Conservation (phyloP, 2,113 vertebrate species). For the Octodon degus region DNA sequence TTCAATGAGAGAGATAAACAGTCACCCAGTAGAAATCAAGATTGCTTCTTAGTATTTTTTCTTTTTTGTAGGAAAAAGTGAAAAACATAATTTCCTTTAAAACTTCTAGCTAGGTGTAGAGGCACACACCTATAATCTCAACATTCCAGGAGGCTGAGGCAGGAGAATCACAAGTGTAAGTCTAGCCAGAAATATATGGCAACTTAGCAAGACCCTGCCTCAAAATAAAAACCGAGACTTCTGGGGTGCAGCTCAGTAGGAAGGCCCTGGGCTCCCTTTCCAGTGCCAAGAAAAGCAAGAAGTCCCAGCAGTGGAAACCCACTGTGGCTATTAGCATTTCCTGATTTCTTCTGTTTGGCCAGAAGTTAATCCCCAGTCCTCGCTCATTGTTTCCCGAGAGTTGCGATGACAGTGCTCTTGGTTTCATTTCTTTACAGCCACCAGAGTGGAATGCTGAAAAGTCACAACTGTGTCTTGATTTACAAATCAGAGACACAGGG, state of each 20-base stretch:
- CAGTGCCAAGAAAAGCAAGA: not conserved
- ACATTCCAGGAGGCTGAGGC: not conserved
- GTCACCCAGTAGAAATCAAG: not conserved
- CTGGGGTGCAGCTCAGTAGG: not conserved
- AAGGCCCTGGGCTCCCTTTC: not conserved
- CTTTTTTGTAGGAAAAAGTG: conserved; percentile 45
- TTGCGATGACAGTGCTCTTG: conserved; percentile 51
- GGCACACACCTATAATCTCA: not conserved
- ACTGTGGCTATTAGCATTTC: not conserved
- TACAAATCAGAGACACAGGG: conserved; percentile 79
- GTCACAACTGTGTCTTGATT: conserved; percentile 72
- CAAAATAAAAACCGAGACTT: not conserved
- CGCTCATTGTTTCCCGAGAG: not conserved
- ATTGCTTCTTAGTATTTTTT: conserved; percentile 33
- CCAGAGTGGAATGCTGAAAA: conserved; percentile 77
- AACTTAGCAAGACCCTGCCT: not conserved
- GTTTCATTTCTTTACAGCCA: conserved; percentile 81
- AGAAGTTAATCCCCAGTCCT: not conserved
- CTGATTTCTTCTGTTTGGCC: not conserved
- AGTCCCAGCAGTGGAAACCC: not conserved
- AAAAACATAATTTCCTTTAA: not conserved
- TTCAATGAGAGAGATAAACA: not conserved
- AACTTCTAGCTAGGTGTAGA: not conserved
- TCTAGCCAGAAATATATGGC: not conserved
- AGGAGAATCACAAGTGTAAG: not conserved